These are phyloP conservation scores for Xanthia togata DNA, from an alignment of 2,888 invertebrate species.

Conservation along the genomic window DNA sequence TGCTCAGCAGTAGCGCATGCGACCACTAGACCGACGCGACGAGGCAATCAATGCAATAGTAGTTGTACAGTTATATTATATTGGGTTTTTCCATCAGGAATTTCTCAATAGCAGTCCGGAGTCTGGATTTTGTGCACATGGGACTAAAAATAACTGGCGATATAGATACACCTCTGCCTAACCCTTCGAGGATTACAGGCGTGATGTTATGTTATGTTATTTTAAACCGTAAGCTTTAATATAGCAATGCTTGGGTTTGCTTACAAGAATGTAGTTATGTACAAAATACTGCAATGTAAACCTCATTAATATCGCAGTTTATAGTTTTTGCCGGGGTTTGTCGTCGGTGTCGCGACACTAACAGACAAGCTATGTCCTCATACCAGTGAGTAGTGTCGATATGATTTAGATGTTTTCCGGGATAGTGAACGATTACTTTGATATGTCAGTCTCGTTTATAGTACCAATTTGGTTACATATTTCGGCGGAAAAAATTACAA, in stretches of 20 bases:
- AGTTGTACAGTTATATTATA: not conserved
- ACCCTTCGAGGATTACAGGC: not conserved
- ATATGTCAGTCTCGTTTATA: not conserved
- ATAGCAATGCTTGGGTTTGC: conserved; percentile 9
- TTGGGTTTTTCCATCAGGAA: not conserved
- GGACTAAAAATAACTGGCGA: not conserved
- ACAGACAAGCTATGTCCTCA: conserved; percentile 61
- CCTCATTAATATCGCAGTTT: conserved; percentile 54
- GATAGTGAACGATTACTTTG: not conserved
- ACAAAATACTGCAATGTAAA: conserved; percentile 29
- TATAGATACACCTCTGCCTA: not conserved
- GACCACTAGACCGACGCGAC: too few relatives aligned
- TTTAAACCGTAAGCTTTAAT: not conserved
- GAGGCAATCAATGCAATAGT: too few relatives aligned
- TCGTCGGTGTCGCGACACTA: conserved; percentile 38
- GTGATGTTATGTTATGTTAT: not conserved
- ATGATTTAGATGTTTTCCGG: conserved; percentile 28
- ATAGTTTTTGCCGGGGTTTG: conserved; percentile 50
- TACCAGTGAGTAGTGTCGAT: conserved; percentile 37
- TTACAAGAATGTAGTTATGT: conserved; percentile 25
- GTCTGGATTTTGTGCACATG: not conserved
- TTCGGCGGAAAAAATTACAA: not conserved
- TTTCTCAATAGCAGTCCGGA: not conserved
- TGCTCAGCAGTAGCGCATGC: too few relatives aligned
- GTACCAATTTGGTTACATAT: not conserved